Conservation (phyloP, 2,888 invertebrate species). For the Drosophila paramelanica region DNA sequence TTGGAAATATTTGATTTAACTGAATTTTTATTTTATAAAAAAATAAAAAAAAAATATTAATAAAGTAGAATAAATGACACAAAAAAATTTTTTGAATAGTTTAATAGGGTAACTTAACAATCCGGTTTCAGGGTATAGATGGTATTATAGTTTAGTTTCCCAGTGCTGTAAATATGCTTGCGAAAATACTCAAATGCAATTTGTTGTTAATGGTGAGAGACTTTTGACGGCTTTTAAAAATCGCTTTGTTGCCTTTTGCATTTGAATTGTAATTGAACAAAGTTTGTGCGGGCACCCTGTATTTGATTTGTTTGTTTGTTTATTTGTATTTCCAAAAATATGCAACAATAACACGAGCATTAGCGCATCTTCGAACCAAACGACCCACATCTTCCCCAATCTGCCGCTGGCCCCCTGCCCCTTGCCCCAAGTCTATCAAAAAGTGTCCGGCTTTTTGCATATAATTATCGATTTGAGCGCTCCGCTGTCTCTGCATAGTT, state of each 20-base stretch:
- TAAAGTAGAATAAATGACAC: too few species aligned
- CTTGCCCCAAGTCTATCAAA: constrained; percentile 12
- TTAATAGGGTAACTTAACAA: too few species aligned
- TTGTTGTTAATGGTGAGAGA: not conserved
- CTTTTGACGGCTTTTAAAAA: not conserved
- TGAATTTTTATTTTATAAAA: too few species aligned
- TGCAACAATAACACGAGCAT: constrained; percentile 52
- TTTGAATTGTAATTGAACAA: not conserved
- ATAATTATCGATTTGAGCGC: constrained; percentile 69
- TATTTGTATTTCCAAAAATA: constrained; percentile 33
- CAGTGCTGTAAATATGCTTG: too few species aligned
- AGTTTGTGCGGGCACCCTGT: constrained; percentile 23
- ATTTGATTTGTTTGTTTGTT: constrained; percentile 14
- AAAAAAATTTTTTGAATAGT: too few species aligned
- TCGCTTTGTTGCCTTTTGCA: not conserved
- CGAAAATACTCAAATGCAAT: not conserved
- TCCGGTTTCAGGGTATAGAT: too few species aligned
- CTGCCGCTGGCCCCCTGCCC: not conserved
- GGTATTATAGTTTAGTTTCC: too few species aligned
- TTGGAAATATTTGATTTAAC: too few species aligned
- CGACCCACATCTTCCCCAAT: constrained; percentile 30
- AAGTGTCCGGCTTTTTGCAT: constrained; percentile 78
- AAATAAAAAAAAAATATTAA: too few species aligned
- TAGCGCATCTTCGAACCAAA: constrained; percentile 47
- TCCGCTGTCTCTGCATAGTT: constrained; percentile 22